Evolutionary conservation across 1,140 invertebrate species (phyloP), one percentile per base, ranked within the genome.

Genomic region (Archegozetes longisetosus): DNA sequence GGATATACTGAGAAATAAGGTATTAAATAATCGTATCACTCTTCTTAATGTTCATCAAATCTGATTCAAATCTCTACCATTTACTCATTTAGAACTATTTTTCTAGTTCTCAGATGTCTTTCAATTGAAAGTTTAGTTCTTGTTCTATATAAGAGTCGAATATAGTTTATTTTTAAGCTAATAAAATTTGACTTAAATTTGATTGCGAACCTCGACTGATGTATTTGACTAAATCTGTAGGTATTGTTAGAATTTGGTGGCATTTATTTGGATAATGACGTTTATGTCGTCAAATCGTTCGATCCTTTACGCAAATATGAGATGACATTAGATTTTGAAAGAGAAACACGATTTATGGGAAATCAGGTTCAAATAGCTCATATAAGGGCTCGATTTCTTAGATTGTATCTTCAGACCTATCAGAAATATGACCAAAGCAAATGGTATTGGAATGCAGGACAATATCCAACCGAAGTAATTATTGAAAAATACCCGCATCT

Each of bases 191-290:
- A n/a, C n/a, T n/a, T n/a, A n/a, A n/a, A n/a, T n/a, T n/a, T n/a
- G n/a, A n/a, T n/a, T n/a, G n/a, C n/a, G n/a, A n/a, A n/a, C n/a
- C n/a, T n/a, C n/a, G n/a, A n/a, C n/a, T n/a, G n/a, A n/a, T n/a
- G n/a, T n/a, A n/a, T n/a, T n/a, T n/a, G n/a, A n/a, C n/a, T n/a
- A n/a, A n/a, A n/a, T n/a, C n/a, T n/a, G n/a, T n/a, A n/a, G 49
- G 61, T 73, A 9, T 59, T 75, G 12, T 67, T 65, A 64, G 49
- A 66, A 58, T 67, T 66, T 57, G 73, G 73, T 20, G 73, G 73
- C 9, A 73, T 75, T 47, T 74, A 69, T 61, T 61, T 75, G 4
- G 73, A 75, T 62, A 70, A 67, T 46, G 73, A 75, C 66, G 64
- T 68, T 17, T 65, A 72, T 46, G 62, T 75, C 23, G 62, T 75